Percentiles rank a stretch among this genome's conserved stretches.
Conservation (phyloP, 2,888 invertebrate species). For the Cosmia trapezina region DNA sequence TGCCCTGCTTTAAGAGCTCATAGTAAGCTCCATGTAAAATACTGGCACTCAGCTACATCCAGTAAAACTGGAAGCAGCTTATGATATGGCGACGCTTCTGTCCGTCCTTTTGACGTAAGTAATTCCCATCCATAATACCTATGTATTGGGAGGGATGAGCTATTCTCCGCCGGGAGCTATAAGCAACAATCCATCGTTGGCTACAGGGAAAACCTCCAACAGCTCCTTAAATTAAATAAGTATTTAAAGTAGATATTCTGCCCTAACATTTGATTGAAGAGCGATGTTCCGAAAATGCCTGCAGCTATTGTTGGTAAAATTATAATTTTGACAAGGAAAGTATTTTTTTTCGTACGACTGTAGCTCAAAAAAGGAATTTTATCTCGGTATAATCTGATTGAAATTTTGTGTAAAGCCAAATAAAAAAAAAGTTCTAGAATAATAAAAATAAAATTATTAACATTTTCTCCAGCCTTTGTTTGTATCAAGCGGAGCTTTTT, state of each 20-base stretch:
- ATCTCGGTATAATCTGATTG: conserved; percentile 21
- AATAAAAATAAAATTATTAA: conserved; percentile 27
- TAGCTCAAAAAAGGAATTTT: conserved; percentile 24
- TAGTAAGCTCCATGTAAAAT: too few species aligned
- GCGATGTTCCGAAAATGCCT: conserved; percentile 29
- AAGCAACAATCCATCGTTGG: conserved; percentile 16
- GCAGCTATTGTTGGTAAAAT: conserved; percentile 14
- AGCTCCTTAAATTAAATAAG: conserved; percentile 1
- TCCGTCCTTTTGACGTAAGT: neutral
- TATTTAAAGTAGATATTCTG: neutral
- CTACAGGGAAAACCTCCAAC: neutral
- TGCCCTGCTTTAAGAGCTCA: too few species aligned
- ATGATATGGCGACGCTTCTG: neutral
- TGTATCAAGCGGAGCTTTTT: conserved; percentile 3
- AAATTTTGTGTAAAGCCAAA: conserved; percentile 43
- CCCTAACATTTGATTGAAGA: neutral
- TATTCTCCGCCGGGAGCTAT: neutral
- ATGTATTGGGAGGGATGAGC: neutral
- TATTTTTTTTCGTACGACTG: conserved; percentile 9
- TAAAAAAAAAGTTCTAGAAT: conserved; percentile 10
- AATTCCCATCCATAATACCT: neutral
- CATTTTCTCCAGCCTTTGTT: conserved; percentile 16
- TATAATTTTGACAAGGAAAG: neutral
- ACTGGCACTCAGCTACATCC: too few species aligned
- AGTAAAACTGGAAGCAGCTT: too few species aligned